phyloP scores from a whole-genome alignment of 2,888 invertebrate genomes.

The Aphidoletes aphidimyza region DNA sequence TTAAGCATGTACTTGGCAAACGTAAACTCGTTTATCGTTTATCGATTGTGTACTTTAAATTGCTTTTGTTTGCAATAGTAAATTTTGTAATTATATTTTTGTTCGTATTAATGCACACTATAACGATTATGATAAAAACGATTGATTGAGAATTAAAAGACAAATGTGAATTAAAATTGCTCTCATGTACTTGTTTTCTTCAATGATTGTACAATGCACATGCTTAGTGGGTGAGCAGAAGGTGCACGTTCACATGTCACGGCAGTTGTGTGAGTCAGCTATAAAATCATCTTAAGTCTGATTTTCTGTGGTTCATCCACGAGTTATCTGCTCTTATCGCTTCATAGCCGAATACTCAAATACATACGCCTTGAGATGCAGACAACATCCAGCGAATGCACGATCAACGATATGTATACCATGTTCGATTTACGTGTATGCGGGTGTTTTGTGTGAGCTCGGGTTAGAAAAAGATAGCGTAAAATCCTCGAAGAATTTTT shows the following conservation, averaged over 20 bases:
- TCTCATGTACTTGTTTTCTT: not conserved
- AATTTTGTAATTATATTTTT: no score
- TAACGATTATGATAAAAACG: not conserved
- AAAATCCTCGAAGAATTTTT: not conserved
- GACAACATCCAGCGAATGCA: no score
- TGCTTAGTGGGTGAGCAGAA: not conserved
- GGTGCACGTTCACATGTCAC: not conserved
- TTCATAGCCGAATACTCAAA: not conserved
- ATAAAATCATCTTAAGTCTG: not conserved
- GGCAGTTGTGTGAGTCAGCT: not conserved
- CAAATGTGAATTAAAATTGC: not conserved
- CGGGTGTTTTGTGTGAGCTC: not conserved
- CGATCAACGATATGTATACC: no score
- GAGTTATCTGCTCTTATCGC: constrained; percentile 6
- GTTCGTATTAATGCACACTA: not conserved
- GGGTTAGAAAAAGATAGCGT: not conserved
- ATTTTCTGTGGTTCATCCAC: not conserved
- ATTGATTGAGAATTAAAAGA: not conserved
- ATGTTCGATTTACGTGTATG: no score
- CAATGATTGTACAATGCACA: not conserved
- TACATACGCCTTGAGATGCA: not conserved
- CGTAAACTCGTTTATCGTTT: not conserved
- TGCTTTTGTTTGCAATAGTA: constrained; percentile 24
- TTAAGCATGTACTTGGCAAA: constrained; percentile 1
- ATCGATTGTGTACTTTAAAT: constrained; percentile 5